phyloP scores from a whole-genome alignment of 2,888 invertebrate species.

The Didymodactylos carnosus region DNA sequence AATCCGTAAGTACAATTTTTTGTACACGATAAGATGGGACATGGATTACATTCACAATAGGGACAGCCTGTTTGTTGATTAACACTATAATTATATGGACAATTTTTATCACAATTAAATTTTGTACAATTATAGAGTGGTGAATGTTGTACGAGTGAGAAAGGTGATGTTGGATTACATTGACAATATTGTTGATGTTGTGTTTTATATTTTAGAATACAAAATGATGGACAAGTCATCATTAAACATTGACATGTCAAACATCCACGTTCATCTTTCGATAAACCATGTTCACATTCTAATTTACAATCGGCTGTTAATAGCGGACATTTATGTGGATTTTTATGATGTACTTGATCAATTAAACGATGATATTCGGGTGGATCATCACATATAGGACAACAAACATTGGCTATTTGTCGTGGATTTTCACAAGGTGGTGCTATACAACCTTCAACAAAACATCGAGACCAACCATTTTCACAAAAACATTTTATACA shows the following conservation, averaged over 20 bases:
- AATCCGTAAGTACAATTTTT: not conserved
- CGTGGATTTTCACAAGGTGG: not conserved
- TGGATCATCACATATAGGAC: not conserved
- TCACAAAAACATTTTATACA: not conserved
- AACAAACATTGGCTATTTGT: not conserved
- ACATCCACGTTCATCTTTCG: not conserved
- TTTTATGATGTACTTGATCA: too few species aligned
- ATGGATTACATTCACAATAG: not conserved
- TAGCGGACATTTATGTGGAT: not conserved
- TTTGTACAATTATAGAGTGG: too few species aligned
- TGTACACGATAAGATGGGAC: not conserved
- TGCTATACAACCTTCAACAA: not conserved
- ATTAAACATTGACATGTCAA: not conserved
- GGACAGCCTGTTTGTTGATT: not conserved
- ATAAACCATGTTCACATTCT: not conserved
- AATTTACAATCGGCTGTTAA: not conserved
- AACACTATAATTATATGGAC: not conserved
- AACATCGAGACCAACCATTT: not conserved
- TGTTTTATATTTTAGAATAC: not conserved
- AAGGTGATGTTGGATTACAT: not conserved
- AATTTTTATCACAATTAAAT: constrained; percentile 1
- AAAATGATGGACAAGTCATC: not conserved
- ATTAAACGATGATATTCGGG: too few species aligned
- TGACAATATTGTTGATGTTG: not conserved
- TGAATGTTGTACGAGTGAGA: too few species aligned